Evolutionary conservation across 2,888 invertebrate species (phyloP).

Genomic region (Drosophila silvestris): DNA sequence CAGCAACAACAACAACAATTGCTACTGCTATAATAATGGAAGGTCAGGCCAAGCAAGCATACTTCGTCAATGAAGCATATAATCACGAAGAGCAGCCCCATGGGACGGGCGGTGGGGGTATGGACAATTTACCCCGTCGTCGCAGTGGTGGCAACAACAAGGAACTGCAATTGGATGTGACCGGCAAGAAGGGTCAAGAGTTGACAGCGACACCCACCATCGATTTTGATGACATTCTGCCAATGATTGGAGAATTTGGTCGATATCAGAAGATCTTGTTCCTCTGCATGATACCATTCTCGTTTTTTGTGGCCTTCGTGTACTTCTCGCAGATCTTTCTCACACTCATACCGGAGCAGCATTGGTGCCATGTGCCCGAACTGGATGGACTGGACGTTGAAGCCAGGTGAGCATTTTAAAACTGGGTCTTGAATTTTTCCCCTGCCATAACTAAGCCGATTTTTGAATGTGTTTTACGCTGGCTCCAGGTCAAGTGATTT

Average conservation of each 20-base stretch:
- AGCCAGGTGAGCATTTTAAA: constrained; percentile 87
- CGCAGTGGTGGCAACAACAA: constrained; percentile 80
- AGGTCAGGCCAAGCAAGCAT: constrained; percentile 75
- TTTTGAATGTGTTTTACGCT: not conserved
- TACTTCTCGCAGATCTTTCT: constrained; percentile 96
- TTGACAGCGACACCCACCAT: constrained; percentile 74
- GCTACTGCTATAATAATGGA: constrained; percentile 52
- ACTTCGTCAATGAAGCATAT: constrained; percentile 77
- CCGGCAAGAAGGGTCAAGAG: constrained; percentile 44
- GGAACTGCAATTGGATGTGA: constrained; percentile 72
- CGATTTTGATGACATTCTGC: constrained; percentile 94
- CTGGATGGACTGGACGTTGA: constrained; percentile 85
- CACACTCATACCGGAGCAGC: constrained; percentile 91
- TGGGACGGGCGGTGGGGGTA: constrained; percentile 36
- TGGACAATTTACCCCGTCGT: constrained; percentile 71
- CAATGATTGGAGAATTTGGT: constrained; percentile 94
- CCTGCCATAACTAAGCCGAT: not conserved
- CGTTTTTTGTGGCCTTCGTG: constrained; percentile 94
- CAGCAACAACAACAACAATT: constrained; percentile 11
- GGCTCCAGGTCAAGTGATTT: not conserved
- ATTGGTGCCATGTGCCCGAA: constrained; percentile 93
- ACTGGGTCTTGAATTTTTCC: not conserved
- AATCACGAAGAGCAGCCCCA: constrained; percentile 65
- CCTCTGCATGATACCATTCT: constrained; percentile 93
- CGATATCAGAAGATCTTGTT: constrained; percentile 93